Conservation (phyloP, 2,797 vertebrate species). For the Microctenopoma steveboyesi region DNA sequence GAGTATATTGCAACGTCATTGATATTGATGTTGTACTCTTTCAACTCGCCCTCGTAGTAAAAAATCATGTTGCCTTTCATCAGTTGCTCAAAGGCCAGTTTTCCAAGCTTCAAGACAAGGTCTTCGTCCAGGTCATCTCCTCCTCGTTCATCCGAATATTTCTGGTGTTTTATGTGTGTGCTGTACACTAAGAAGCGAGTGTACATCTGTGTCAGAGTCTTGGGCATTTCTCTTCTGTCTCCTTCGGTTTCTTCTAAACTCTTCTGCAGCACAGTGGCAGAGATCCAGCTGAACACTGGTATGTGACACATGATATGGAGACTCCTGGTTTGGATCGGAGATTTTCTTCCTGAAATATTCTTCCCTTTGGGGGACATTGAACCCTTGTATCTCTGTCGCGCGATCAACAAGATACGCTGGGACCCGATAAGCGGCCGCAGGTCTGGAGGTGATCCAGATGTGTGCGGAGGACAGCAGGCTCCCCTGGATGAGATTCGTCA, state of each 20-base stretch:
- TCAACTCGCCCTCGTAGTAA: constrained; percentile 31
- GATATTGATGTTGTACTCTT: constrained; percentile 2
- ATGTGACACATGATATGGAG: constrained; percentile 58
- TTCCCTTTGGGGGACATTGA: constrained; percentile 45
- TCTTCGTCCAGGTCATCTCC: background rate
- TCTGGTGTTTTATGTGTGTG: constrained; percentile 8
- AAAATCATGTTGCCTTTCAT: constrained; percentile 52
- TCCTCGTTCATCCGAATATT: constrained; percentile 14
- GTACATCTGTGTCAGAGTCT: constrained; percentile 53
- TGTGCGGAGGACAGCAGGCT: constrained; percentile 39
- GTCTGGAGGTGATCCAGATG: constrained; percentile 49
- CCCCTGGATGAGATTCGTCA: constrained; percentile 37
- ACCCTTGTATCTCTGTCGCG: constrained; percentile 45
- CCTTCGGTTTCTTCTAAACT: constrained; percentile 18
- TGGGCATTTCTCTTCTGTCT: constrained; percentile 27
- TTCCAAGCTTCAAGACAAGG: constrained; percentile 39
- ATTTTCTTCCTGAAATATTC: constrained; percentile 44
- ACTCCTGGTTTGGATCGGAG: constrained; percentile 33
- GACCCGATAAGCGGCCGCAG: constrained; percentile 36
- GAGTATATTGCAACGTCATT: constrained; percentile 29
- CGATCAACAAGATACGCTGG: constrained; percentile 17
- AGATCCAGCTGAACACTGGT: constrained; percentile 59
- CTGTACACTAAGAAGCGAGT: constrained; percentile 30
- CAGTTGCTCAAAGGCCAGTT: constrained; percentile 56
- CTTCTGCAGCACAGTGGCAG: constrained; percentile 37